phyloP scores from a whole-genome alignment of 1,140 invertebrate species.

The Linepithema humile region DNA sequence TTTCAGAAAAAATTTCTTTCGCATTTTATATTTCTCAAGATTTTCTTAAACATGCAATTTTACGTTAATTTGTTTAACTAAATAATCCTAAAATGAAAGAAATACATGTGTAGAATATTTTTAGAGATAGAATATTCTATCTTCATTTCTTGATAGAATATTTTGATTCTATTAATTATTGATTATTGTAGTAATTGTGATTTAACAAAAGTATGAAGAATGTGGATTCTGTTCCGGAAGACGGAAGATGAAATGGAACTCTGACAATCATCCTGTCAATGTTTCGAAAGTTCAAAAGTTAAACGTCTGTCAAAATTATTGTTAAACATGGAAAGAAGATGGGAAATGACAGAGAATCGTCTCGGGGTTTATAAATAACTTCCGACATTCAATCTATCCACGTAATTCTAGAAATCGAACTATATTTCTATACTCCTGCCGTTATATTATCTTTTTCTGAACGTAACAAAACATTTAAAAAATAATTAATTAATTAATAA shows the following conservation, averaged over 20 bases:
- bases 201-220: too few relatives aligned
- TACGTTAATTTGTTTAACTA: not conserved
- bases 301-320: not conserved
- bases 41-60: not conserved
- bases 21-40: not conserved
- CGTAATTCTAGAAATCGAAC: not conserved
- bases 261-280: constrained; percentile 12
- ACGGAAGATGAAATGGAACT: not conserved
- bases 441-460: not conserved
- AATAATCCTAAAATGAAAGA: not conserved
- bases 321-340: not conserved
- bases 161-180: not conserved
- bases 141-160: not conserved
- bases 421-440: not conserved
- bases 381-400: not conserved
- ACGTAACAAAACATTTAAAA: not conserved
- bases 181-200: too few relatives aligned
- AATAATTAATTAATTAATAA: too few relatives aligned
- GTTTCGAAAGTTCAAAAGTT: not conserved
- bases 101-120: not conserved
- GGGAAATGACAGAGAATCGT: not conserved
- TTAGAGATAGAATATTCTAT: too few relatives aligned
- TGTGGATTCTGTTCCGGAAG: not conserved
- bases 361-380: constrained; percentile 5
- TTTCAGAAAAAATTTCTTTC: not conserved